Base-by-base conservation (phyloP, 1,140 invertebrate species). In the Drosophila ogumai region DNA sequence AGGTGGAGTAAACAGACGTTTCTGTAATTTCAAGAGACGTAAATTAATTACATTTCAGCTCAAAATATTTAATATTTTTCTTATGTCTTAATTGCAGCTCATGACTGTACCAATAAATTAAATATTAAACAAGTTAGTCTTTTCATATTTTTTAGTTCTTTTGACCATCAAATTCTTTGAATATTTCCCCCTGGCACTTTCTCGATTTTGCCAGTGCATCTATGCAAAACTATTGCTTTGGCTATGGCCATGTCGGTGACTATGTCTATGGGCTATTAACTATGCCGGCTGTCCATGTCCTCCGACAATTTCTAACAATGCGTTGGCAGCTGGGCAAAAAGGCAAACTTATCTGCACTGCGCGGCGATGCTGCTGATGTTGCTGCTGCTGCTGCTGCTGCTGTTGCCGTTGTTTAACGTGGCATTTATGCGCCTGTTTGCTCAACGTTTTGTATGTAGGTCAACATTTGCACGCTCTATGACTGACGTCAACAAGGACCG, bases 391-490 rank as follows among this genome's bases (percentile, higher is more conserved):
- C 19, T 75, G 43, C 43, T 44, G 43, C 12, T 46, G 76, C 34
- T 71, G 64, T 52, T 76, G 75, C 49, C 61, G 73, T 84, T 82
- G 82, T 87, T 87, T 82, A 65, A 65, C 57, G 76, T 88, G 76
- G 84, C 84, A 71, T 87, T 88, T 87, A 87, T 87, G 85, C 84
- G 84, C 80, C 84, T 88, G 84, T 88, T 87, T 87, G 80, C 82
- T 82, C 80, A 73, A 74, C 84, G 84, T 84, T 87, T 87, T 87
- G 67, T 87, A 87, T 87, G 84, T 87, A 88, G 84, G 84, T 87
- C 84, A 87, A 87, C 84, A 87, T 88, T 87, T 88, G 84, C 84
- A 87, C 84, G 71, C 79, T 87, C 75, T 79, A 81, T 84, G 81
- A 88, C 84, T 88, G 84, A 87, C 84, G 84, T 87, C 84, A 87